Base-by-base conservation (phyloP, 2,113 vertebrate genomes). In the Typhlomys cinereus region DNA sequence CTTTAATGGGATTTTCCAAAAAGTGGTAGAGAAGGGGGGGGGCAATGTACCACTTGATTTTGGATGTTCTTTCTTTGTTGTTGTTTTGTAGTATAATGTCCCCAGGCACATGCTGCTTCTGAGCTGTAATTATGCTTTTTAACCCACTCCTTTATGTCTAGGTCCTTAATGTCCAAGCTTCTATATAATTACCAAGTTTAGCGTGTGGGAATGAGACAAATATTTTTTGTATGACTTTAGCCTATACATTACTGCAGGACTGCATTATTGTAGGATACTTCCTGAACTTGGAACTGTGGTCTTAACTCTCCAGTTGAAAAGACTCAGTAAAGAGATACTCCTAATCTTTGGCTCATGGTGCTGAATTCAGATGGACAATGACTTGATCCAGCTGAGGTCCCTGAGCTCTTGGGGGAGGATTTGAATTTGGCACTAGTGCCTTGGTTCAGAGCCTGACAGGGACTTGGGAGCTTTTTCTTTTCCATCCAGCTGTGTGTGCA, bases 61-160 rank as follows among this genome's bases (percentile, higher is more conserved):
- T 52, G 3, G 20, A 78, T 95, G 73, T 64, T 96, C 41, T 78
- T 84, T 89, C 89, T 89, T 95, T 96, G 92, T 61, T 83, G 54
- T 82, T 61, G 67, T 96, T 97, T 94, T 96, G 93, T 96, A 48
- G 90, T 88, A 79, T 95, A 62, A 96, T 97, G 80, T 97, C 98
- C 96, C 90, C 93, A 93, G 97, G 96, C 97, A 96, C 90, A 95
- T 96, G 25, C 88, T 94, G 69, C 96, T 97, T 97, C 94, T 97
- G 96, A 97, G 97, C 96, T 96, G 88, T 98, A 98, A 98, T 98
- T 98, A 98, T 84, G 94, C 95, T 98, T 98, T 98, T 98, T 97
- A 97, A 90, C 94, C 95, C 79, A 89, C 81, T 97, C 96, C 95
- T 98, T 98, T 97, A 96, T 97, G 97, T 97, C 97, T 97, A 48